phyloP scores from a whole-genome alignment of 2,113 vertebrate genomes.

The Propithecus coquereli region DNA sequence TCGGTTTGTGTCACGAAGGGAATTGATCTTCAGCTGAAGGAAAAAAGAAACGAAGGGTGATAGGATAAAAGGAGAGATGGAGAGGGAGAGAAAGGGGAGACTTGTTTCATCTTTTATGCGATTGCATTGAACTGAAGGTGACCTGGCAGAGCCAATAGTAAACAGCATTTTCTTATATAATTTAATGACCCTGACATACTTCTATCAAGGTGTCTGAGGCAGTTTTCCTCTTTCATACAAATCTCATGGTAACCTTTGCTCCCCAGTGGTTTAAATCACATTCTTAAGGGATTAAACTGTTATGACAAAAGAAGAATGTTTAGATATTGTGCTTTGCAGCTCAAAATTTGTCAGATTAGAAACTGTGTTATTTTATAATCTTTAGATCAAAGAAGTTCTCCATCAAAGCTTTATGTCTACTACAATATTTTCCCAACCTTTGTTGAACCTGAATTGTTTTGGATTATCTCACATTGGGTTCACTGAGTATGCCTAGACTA shows the following conservation, averaged over 20 bases:
- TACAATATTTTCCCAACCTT: slow-evolving; percentile 87
- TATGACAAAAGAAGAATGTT: slow-evolving; percentile 88
- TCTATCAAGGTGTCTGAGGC: slow-evolving; percentile 79
- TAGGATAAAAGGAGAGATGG: neutral
- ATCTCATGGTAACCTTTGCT: slow-evolving; percentile 82
- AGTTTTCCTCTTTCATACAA: slow-evolving; percentile 80
- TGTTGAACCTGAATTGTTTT: slow-evolving; percentile 86
- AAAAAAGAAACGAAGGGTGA: slow-evolving; percentile 15
- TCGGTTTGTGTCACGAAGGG: slow-evolving; percentile 15
- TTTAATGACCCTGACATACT: slow-evolving; percentile 80
- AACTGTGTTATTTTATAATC: slow-evolving; percentile 88
- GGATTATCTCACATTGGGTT: slow-evolving; percentile 90
- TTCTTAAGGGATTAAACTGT: slow-evolving; percentile 88
- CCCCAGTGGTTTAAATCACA: slow-evolving; percentile 83
- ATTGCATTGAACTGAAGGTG: slow-evolving; percentile 72
- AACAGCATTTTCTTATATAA: slow-evolving; percentile 72
- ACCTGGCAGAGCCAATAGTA: slow-evolving; percentile 68
- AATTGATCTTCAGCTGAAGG: slow-evolving; percentile 25
- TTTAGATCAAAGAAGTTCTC: slow-evolving; percentile 87
- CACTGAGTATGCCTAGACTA: slow-evolving; percentile 81
- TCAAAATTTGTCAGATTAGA: slow-evolving; percentile 89
- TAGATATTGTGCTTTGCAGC: slow-evolving; percentile 85
- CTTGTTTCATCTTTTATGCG: slow-evolving; percentile 34
- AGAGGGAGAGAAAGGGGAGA: neutral
- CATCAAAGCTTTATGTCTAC: slow-evolving; percentile 83